Evolutionary conservation across 2,113 vertebrate species (phyloP).

Genomic region (Bufo gargarizans): DNA sequence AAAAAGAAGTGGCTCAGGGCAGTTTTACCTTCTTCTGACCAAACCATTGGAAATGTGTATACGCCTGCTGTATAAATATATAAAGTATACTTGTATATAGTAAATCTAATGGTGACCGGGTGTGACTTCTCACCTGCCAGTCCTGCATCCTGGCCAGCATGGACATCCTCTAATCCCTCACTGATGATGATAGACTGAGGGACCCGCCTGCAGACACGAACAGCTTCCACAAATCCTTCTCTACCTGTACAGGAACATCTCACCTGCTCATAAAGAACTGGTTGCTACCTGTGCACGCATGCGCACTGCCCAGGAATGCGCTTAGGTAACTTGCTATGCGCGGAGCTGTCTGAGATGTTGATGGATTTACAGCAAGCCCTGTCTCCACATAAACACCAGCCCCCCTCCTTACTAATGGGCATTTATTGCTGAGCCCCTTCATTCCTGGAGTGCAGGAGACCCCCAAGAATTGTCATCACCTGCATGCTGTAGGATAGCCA

Average conservation of each 20-base stretch:
- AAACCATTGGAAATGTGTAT: background rate
- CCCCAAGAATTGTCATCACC: slow-evolving; percentile 1
- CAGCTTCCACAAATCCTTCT: slow-evolving; percentile 81
- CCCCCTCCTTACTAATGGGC: slow-evolving; percentile 55
- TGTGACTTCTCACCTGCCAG: slow-evolving; percentile 87
- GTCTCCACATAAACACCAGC: slow-evolving; percentile 65
- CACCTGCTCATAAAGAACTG: slow-evolving; percentile 92
- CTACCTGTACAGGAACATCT: slow-evolving; percentile 86
- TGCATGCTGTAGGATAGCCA: background rate
- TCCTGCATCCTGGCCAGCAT: slow-evolving; percentile 93
- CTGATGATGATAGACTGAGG: slow-evolving; percentile 74
- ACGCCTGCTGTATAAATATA: background rate
- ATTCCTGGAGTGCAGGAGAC: background rate
- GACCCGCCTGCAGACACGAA: slow-evolving; percentile 77
- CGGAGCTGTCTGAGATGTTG: slow-evolving; percentile 68
- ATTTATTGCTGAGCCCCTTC: slow-evolving; percentile 13
- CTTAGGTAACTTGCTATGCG: slow-evolving; percentile 65
- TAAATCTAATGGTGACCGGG: background rate
- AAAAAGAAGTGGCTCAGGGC: slow-evolving; percentile 12
- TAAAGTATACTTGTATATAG: background rate
- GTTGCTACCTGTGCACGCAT: slow-evolving; percentile 88
- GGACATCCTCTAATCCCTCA: slow-evolving; percentile 81
- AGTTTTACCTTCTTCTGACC: background rate
- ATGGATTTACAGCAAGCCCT: slow-evolving; percentile 71
- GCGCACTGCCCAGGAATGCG: slow-evolving; percentile 82